Evolutionary conservation across 2,797 vertebrate genomes (phyloP).

Genomic region (Gymnocypris eckloni): DNA sequence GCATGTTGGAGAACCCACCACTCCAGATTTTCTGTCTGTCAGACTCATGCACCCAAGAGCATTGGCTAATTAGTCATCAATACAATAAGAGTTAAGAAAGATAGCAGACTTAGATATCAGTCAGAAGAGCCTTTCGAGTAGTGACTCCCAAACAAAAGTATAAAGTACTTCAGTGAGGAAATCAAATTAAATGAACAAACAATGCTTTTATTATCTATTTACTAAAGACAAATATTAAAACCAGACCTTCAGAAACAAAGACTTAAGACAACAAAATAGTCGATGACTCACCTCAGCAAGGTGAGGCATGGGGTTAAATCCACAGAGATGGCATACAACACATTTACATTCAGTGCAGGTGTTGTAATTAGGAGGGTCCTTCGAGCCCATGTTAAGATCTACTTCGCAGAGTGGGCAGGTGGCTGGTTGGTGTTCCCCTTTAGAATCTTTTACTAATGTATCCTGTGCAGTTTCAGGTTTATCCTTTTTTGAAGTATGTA

Average conservation of each 20-base stretch:
- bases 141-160: not conserved
- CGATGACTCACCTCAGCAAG: slow-evolving; percentile 56
- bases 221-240: slow-evolving; percentile 3
- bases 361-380: slow-evolving; percentile 87
- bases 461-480: slow-evolving; percentile 7
- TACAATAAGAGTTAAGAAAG: slow-evolving; percentile 3
- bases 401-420: slow-evolving; percentile 91
- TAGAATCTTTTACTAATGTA: slow-evolving; percentile 9
- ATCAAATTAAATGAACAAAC: not conserved
- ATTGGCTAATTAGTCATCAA: slow-evolving; percentile 36
- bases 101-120: slow-evolving; percentile 4
- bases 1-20: slow-evolving; percentile 2
- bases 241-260: not conserved
- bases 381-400: slow-evolving; percentile 83
- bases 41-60: slow-evolving; percentile 23
- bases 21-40: slow-evolving; percentile 33
- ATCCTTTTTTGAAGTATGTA: slow-evolving; percentile 29
- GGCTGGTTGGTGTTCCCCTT: slow-evolving; percentile 51
- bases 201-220: not conserved
- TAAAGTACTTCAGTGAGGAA: not conserved
- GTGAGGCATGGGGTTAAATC: slow-evolving; percentile 83
- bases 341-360: slow-evolving; percentile 93
- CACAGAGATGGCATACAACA: slow-evolving; percentile 92
- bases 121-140: not conserved
- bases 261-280: not conserved